phyloP scores from a whole-genome alignment of 2,888 invertebrate species.

The Dysmachus trigonus region DNA sequence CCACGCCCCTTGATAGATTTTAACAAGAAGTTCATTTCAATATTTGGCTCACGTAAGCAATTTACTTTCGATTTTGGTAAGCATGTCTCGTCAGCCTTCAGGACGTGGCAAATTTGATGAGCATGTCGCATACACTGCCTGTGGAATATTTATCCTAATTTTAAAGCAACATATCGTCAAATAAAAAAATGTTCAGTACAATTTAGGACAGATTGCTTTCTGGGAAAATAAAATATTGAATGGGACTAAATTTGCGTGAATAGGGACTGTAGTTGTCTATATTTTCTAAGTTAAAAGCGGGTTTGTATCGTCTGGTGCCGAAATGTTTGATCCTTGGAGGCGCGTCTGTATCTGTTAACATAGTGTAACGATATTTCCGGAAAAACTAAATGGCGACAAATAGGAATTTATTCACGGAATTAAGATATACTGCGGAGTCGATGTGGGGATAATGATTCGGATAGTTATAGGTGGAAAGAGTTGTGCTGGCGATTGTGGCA shows the following conservation, averaged over 20 bases:
- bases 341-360: no score
- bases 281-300: background rate
- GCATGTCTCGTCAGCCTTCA: background rate
- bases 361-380: background rate
- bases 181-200: background rate
- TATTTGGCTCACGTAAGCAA: conserved; percentile 34
- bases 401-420: background rate
- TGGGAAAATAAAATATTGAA: background rate
- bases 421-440: background rate
- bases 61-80: conserved; percentile 9
- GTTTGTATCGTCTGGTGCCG: background rate
- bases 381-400: background rate
- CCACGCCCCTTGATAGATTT: conserved; percentile 6
- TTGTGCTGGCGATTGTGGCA: background rate
- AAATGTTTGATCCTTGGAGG: background rate
- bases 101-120: background rate
- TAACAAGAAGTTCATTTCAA: conserved; percentile 11
- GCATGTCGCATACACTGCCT: background rate
- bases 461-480: background rate
- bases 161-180: background rate
- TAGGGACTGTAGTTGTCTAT: background rate
- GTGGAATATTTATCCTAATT: background rate
- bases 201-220: background rate
- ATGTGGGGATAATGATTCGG: background rate
- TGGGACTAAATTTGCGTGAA: background rate